Percentiles rank a stretch among this genome's conserved stretches.
Conservation (phyloP, 53 echinoderm and acorn worm species). For the Hippasteria phrygiana region DNA sequence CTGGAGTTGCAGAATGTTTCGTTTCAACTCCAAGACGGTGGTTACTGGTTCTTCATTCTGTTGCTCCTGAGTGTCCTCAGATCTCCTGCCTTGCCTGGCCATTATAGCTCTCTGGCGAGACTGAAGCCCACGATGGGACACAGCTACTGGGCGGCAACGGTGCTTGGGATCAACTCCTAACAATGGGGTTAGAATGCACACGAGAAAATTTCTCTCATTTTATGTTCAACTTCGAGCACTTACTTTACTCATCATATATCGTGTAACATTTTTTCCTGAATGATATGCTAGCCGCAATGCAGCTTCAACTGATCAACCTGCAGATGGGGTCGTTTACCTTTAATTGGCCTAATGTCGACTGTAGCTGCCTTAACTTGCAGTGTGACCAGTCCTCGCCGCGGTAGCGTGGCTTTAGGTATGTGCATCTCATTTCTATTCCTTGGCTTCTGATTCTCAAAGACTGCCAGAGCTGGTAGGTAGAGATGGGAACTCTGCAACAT, state of each 20-base stretch:
- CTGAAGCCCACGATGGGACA: conserved; percentile 71
- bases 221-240: too few species aligned
- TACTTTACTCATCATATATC: too few species aligned
- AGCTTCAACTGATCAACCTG: background rate
- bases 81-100: background rate
- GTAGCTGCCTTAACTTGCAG: conserved; percentile 38
- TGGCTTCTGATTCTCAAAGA: conserved; percentile 62
- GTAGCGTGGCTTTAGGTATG: conserved; percentile 76
- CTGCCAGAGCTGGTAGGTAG: conserved; percentile 74
- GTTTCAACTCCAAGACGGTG: conserved; percentile 41
- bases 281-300: too few species aligned
- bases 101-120: conserved; percentile 60
- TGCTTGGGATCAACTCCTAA: conserved; percentile 52
- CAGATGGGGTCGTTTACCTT: background rate
- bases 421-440: conserved; percentile 74
- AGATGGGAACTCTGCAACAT: conserved; percentile 78
- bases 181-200: background rate
- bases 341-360: background rate
- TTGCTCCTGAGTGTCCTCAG: background rate
- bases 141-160: conserved; percentile 70
- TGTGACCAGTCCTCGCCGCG: conserved; percentile 73
- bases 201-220: too few species aligned
- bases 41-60: background rate
- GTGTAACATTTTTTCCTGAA: too few species aligned
- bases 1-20: conserved; percentile 46